Evolutionary conservation across 2,113 vertebrate species (phyloP).

Genomic region (Zeus faber): DNA sequence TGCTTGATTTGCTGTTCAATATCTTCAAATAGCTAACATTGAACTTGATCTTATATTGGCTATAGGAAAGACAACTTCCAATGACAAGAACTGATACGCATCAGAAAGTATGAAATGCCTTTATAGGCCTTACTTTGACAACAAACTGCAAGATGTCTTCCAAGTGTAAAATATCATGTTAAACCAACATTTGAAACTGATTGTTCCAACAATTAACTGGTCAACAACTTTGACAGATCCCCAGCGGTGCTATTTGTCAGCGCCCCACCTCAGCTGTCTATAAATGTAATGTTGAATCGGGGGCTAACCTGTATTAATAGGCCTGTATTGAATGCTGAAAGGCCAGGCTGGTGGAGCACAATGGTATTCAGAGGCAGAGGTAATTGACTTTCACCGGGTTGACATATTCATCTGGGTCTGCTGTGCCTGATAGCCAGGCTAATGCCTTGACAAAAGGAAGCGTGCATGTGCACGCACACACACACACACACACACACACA

Average conservation of each 20-base stretch:
- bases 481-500: neutral
- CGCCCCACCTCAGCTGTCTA: conserved; percentile 9
- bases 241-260: neutral
- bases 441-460: conserved; percentile 24
- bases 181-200: neutral
- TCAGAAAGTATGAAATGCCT: too few species aligned
- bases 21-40: too few species aligned
- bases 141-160: too few species aligned
- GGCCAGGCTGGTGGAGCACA: conserved; percentile 20
- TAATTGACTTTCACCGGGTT: conserved; percentile 25
- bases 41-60: too few species aligned
- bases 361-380: conserved; percentile 18
- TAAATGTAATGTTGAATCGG: conserved; percentile 22
- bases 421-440: conserved; percentile 39
- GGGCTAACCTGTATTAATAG: conserved; percentile 17
- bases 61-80: too few species aligned
- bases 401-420: conserved; percentile 23
- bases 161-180: too few species aligned
- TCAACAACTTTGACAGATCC: neutral
- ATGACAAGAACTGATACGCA: too few species aligned
- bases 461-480: neutral
- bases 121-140: too few species aligned
- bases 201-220: neutral
- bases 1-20: too few species aligned
- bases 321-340: conserved; percentile 25